These are phyloP conservation scores for Geotrypetes seraphini DNA, from an alignment of 2,797 vertebrate species.

Conservation along the genomic window DNA sequence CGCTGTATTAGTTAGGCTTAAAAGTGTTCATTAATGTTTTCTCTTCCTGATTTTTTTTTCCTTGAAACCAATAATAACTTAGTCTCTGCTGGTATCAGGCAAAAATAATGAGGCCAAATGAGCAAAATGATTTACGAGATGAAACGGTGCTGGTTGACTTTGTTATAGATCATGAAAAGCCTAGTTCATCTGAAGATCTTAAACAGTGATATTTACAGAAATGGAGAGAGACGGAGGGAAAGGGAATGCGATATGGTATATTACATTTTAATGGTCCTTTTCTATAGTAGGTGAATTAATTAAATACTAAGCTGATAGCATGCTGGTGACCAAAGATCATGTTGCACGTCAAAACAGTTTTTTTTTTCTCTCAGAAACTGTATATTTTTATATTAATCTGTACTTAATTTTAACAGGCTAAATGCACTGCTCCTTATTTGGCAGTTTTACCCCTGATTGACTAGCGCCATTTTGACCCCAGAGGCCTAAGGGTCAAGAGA, in stretches of 20 bases:
- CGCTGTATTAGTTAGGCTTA: no score
- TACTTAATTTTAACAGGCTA: no score
- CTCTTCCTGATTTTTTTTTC: slow-evolving; percentile 1
- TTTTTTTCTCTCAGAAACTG: no score
- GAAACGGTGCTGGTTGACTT: not conserved
- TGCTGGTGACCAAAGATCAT: not conserved
- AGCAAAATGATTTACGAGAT: not conserved
- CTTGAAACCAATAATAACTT: slow-evolving; percentile 1
- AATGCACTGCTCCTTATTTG: no score
- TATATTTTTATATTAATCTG: not conserved
- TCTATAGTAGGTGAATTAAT: slow-evolving; percentile 1
- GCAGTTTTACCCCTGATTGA: no score
- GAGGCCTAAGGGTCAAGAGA: no score
- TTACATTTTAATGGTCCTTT: not conserved
- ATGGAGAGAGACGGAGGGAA: not conserved
- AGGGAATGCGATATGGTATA: not conserved
- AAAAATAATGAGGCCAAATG: not conserved
- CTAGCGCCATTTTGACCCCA: no score
- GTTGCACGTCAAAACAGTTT: not conserved
- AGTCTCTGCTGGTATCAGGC: not conserved
- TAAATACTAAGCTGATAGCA: not conserved
- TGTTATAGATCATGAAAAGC: not conserved
- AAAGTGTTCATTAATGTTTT: no score
- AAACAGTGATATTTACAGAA: not conserved
- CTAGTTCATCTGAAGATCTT: not conserved